phyloP scores from a whole-genome alignment of 2,113 vertebrate genomes.

The Dascyllus trimaculatus region DNA sequence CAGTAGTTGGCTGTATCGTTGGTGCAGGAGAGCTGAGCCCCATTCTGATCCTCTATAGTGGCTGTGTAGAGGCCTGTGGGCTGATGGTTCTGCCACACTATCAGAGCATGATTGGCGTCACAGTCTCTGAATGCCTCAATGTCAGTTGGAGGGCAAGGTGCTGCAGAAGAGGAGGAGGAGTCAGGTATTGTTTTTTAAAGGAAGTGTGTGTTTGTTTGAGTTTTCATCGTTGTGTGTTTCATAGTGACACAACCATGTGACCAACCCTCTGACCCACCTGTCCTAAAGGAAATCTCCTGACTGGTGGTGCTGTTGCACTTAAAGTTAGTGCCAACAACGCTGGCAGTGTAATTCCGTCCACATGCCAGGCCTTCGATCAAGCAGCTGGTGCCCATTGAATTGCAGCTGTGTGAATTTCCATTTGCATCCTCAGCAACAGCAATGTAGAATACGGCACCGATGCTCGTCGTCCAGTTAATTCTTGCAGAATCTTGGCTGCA shows the following conservation, averaged over 20 bases:
- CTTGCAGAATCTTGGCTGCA: slow-evolving; percentile 74
- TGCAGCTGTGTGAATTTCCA: slow-evolving; percentile 66
- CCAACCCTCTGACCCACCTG: slow-evolving; percentile 70
- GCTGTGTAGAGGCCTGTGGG: slow-evolving; percentile 65
- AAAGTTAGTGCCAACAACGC: slow-evolving; percentile 72
- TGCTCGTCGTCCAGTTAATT: slow-evolving; percentile 73
- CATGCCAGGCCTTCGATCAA: slow-evolving; percentile 76
- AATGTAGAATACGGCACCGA: slow-evolving; percentile 72
- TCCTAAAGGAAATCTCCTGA: slow-evolving; percentile 53
- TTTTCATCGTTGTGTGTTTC: not conserved
- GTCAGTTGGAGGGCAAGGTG: slow-evolving; percentile 76
- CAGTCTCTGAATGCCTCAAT: slow-evolving; percentile 72
- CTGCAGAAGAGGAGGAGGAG: slow-evolving; percentile 56
- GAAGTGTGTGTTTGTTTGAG: not conserved
- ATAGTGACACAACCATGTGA: not conserved
- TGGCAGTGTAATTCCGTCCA: slow-evolving; percentile 77
- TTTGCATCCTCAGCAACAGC: slow-evolving; percentile 55
- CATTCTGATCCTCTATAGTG: slow-evolving; percentile 53
- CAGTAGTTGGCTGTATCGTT: slow-evolving; percentile 72
- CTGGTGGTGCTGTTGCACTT: slow-evolving; percentile 80
- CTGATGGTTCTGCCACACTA: slow-evolving; percentile 76
- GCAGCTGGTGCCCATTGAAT: slow-evolving; percentile 60
- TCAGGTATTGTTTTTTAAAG: not conserved
- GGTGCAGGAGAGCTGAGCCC: slow-evolving; percentile 71
- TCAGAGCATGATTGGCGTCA: slow-evolving; percentile 57